Conservation (phyloP, 2,797 vertebrate genomes). For the Potorous gilbertii region DNA sequence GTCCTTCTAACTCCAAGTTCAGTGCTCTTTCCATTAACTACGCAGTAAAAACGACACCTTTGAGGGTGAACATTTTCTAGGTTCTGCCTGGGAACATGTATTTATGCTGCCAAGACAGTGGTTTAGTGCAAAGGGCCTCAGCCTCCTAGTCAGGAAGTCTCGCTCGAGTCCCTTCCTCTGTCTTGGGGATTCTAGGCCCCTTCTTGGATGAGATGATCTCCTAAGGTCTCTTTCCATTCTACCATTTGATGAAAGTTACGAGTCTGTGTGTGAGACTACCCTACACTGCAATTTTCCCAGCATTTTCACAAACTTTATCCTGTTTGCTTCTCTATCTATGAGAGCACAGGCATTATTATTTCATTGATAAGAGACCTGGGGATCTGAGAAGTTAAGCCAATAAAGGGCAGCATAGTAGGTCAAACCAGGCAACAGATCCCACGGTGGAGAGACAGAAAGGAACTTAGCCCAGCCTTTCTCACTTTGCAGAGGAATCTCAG, state of each 20-base stretch:
- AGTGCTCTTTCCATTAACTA: not conserved
- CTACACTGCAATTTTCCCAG: not conserved
- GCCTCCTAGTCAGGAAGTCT: not conserved
- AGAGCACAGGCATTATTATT: not conserved
- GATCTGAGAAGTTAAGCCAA: not conserved
- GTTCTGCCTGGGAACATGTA: not conserved
- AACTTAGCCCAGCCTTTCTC: not conserved
- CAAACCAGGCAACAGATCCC: not conserved
- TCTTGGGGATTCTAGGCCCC: not conserved
- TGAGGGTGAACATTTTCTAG: not conserved
- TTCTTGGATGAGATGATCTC: constrained; percentile 2
- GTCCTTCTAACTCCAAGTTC: constrained; percentile 53
- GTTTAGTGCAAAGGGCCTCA: not conserved
- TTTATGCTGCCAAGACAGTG: constrained; percentile 9
- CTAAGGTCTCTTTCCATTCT: not conserved
- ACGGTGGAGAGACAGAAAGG: not conserved
- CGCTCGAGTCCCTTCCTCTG: not conserved
- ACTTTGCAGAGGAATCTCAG: not conserved
- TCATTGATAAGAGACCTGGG: not conserved
- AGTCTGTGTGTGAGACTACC: not conserved
- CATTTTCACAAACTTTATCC: not conserved
- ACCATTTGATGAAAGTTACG: not conserved
- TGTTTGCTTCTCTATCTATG: not conserved
- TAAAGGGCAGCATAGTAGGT: not conserved
- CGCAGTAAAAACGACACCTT: not conserved